These are phyloP conservation scores for Acrossocheilus fasciatus DNA, from an alignment of 2,797 vertebrate genomes.

Conservation along the genomic window DNA sequence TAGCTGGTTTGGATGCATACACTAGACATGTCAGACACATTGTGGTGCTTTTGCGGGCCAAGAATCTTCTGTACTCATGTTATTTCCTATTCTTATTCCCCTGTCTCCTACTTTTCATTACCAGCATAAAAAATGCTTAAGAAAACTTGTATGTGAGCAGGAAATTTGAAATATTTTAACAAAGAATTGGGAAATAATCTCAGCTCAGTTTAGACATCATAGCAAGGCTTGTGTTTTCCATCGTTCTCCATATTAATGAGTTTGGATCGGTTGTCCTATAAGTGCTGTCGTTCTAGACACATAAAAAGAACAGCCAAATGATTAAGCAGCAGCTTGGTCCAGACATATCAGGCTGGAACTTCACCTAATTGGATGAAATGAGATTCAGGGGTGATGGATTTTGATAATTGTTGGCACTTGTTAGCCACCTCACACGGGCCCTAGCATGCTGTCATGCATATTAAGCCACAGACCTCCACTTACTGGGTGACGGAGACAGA, in stretches of 20 bases:
- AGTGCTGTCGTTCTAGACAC: constrained; percentile 29
- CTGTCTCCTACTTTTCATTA: background rate
- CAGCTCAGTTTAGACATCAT: background rate
- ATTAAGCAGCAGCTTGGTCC: constrained; percentile 60
- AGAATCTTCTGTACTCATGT: background rate
- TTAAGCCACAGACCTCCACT: constrained; percentile 51
- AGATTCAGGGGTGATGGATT: constrained; percentile 75
- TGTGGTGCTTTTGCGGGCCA: background rate
- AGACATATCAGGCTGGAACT: constrained; percentile 67
- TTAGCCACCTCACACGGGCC: constrained; percentile 57
- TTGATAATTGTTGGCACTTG: constrained; percentile 67
- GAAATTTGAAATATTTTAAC: background rate
- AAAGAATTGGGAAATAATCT: background rate
- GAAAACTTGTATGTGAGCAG: background rate
- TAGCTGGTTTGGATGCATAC: background rate
- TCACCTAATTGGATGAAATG: constrained; percentile 72
- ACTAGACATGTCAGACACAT: background rate
- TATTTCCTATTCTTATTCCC: background rate
- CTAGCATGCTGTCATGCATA: constrained; percentile 48
- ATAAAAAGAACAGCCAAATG: constrained; percentile 46
- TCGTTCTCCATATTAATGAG: constrained; percentile 31
- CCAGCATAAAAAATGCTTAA: background rate
- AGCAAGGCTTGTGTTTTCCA: constrained; percentile 9
- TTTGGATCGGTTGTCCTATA: constrained; percentile 15
- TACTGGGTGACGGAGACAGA: constrained; percentile 25